Conservation (phyloP, 23 tunicate genomes). For the Ascidia mentula region DNA sequence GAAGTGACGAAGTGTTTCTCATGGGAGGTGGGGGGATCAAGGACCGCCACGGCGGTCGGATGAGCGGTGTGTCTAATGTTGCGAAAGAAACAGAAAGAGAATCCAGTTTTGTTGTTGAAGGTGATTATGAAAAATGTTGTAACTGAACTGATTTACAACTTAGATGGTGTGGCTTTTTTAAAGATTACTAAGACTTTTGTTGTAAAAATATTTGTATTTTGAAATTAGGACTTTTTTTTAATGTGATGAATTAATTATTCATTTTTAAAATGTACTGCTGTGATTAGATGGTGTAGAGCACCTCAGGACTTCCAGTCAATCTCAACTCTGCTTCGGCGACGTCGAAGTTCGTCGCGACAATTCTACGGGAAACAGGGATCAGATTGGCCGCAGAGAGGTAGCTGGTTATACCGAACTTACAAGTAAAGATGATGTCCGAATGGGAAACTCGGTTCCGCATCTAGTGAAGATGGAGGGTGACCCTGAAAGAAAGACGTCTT, state of each 20-base stretch:
- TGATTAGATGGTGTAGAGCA: slow-evolving; percentile 17
- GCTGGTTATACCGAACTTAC: not conserved
- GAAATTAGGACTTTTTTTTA: too few species aligned
- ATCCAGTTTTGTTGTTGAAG: slow-evolving; percentile 22
- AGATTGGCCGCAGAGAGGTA: slow-evolving; percentile 5
- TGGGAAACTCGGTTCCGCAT: not conserved
- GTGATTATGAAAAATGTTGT: not conserved
- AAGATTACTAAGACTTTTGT: too few species aligned
- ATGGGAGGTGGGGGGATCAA: not conserved
- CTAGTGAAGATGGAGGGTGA: not conserved
- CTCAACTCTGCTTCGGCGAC: slow-evolving; percentile 60
- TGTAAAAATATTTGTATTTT: too few species aligned
- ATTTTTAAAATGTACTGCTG: not conserved
- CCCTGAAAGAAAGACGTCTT: not conserved
- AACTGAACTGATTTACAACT: too few species aligned
- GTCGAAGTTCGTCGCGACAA: slow-evolving; percentile 31
- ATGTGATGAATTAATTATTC: too few species aligned
- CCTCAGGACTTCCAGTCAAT: slow-evolving; percentile 43
- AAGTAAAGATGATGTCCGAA: not conserved
- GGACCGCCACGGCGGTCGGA: not conserved
- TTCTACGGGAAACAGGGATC: slow-evolving; percentile 11
- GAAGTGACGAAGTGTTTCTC: not conserved
- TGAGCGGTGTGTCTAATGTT: not conserved
- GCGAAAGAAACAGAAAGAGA: not conserved
- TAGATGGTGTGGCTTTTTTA: too few species aligned